These are phyloP conservation scores for Crocallis elinguaria DNA, from an alignment of 2,888 invertebrate genomes.

Conservation along the genomic window DNA sequence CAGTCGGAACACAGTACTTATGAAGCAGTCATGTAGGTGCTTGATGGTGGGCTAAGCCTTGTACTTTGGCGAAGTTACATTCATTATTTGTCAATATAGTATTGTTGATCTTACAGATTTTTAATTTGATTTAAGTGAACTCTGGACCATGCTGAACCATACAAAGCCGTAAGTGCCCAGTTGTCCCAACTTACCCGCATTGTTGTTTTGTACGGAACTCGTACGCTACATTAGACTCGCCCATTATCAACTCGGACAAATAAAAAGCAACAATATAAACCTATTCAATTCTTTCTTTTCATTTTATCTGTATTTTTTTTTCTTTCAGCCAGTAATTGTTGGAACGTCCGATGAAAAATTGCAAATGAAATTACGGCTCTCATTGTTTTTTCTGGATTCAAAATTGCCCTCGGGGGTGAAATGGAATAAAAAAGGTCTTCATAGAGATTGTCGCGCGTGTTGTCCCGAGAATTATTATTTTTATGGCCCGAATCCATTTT, in stretches of 20 bases:
- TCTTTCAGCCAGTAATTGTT: constrained; percentile 51
- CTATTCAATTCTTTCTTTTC: constrained; percentile 47
- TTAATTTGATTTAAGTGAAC: too few species aligned
- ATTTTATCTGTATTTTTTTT: constrained; percentile 46
- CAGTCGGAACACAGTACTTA: too few species aligned
- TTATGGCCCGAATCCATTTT: constrained; percentile 39
- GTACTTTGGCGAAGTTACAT: too few species aligned
- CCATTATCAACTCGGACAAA: constrained; percentile 46
- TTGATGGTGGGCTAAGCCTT: too few species aligned
- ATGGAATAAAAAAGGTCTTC: constrained; percentile 52
- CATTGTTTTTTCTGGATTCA: constrained; percentile 56
- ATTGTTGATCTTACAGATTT: too few species aligned
- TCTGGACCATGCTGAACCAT: constrained; percentile 1
- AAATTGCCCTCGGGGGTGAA: constrained; percentile 53
- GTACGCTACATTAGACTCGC: constrained; percentile 34
- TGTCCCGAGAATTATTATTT: constrained; percentile 36
- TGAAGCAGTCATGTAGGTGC: too few species aligned
- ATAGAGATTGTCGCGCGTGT: constrained; percentile 40
- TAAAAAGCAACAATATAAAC: constrained; percentile 46
- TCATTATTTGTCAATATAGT: too few species aligned
- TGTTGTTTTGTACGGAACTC: constrained; percentile 18
- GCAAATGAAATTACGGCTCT: constrained; percentile 62
- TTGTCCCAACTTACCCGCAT: constrained; percentile 20
- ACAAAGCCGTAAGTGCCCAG: constrained; percentile 3
- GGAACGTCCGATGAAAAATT: constrained; percentile 64